Conservation (phyloP, 2,797 vertebrate genomes). For the Anabacerthia variegaticeps region DNA sequence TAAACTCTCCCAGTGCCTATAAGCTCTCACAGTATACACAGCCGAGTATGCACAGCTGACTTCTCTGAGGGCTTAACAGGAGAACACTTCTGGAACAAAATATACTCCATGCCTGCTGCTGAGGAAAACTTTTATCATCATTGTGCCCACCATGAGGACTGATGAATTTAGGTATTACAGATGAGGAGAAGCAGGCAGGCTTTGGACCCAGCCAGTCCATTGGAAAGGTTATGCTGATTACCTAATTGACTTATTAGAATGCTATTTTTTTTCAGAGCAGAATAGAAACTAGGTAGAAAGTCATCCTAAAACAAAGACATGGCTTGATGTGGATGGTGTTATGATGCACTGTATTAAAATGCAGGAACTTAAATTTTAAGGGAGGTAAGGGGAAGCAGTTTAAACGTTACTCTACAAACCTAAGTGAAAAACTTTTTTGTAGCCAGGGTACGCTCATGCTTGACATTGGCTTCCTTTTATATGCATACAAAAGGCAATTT, state of each 20-base stretch:
- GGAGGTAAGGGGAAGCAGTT: background rate
- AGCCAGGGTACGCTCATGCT: background rate
- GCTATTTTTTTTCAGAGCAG: background rate
- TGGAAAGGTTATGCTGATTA: background rate
- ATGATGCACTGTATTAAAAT: background rate
- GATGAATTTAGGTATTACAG: background rate
- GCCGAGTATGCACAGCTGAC: background rate
- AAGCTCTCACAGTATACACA: background rate
- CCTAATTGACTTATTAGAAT: background rate
- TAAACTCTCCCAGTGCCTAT: background rate
- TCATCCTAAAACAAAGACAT: background rate
- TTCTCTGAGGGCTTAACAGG: background rate
- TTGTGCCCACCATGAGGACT: background rate
- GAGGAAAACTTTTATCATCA: background rate
- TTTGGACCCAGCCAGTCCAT: background rate
- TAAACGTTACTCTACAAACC: background rate
- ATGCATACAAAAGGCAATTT: background rate
- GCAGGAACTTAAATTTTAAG: background rate
- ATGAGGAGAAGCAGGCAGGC: background rate
- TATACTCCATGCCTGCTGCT: background rate
- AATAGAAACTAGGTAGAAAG: background rate
- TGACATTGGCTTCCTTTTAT: background rate
- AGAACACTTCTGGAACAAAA: background rate
- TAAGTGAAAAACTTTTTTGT: background rate
- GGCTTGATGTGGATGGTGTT: background rate